Conservation (phyloP, 2,888 invertebrate genomes). For the Odontocerum albicorne region DNA sequence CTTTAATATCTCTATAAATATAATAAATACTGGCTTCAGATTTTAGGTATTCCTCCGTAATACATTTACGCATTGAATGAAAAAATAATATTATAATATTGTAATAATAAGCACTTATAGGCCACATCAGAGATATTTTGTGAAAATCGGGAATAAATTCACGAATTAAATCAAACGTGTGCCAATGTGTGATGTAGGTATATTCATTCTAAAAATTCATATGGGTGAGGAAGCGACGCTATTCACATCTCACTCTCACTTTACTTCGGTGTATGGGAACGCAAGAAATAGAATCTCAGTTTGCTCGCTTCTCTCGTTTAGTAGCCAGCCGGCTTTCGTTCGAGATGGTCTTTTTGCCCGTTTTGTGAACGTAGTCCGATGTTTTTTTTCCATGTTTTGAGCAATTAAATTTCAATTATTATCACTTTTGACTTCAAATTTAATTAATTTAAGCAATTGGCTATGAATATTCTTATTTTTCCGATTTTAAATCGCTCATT, state of each 20-base stretch:
- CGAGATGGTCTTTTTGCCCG: background rate
- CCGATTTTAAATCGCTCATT: too few relatives aligned
- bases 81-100: constrained; percentile 6
- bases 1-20: constrained; percentile 1
- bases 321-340: background rate
- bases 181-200: too few relatives aligned
- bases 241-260: background rate
- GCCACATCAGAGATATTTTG: background rate
- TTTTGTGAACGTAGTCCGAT: background rate
- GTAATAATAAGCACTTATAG: constrained; percentile 1
- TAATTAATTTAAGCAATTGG: background rate
- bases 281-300: background rate
- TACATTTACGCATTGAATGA: background rate
- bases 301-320: background rate
- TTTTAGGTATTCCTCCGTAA: constrained; percentile 1
- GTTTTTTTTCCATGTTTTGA: too few relatives aligned
- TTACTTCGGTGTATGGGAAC: too few relatives aligned
- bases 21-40: constrained; percentile 1
- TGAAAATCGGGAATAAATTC: background rate
- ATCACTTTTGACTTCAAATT: constrained; percentile 1
- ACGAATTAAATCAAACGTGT: too few relatives aligned
- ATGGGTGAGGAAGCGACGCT: background rate
- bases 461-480: too few relatives aligned
- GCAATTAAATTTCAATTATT: background rate
- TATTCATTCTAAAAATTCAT: background rate